Evolutionary conservation across 2,797 vertebrate genomes (phyloP), one percentile per base, ranked within the genome.

Genomic region (Hypotaenidia philippensis): DNA sequence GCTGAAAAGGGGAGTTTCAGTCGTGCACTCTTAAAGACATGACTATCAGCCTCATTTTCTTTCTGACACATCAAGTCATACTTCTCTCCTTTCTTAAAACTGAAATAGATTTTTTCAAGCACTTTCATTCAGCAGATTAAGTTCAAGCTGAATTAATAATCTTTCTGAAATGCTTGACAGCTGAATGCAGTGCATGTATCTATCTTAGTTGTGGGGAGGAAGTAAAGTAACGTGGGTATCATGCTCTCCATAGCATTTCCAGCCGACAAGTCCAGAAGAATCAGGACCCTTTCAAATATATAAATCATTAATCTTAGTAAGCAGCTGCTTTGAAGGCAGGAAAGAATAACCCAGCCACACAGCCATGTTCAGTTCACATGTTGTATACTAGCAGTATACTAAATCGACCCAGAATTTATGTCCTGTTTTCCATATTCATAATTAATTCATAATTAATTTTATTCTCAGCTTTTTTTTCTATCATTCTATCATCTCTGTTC

Each of bases 81-180:
- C 41, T 68, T 64, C 61, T 68, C 49, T 72, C 32, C 32, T 53
- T 72, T 85, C 71, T 90, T 88, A 79, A 74, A 95, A 64, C n/a
- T 27, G 26, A 83, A 83, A 66, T 79, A 19, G 20, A 38, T 75
- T 83, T 91, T 91, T 88, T 61, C 21, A 81, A 76, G 50, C 49
- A 26, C 32, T 93, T 96, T 72, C n/a, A 69, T 86, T 93, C 80
- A 82, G 50, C 45, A 81, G 82, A 83, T 90, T 71, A 86, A 66
- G n/a, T 78, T 87, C 82, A 53, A 88, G 34, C 17, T 91, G 66
- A 78, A 66, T 86, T 59, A 82, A 55, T 72, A 55, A 69, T 91
- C 44, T 36, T 82, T 71, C 31, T 84, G 1, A 76, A 82, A 41
- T 76, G 38, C 52, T 86, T 82, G 77, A 47, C 65, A 82, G 50